These are phyloP conservation scores for Coracias cyanogaster DNA, from an alignment of 2,797 vertebrate species.

Conservation along the genomic window DNA sequence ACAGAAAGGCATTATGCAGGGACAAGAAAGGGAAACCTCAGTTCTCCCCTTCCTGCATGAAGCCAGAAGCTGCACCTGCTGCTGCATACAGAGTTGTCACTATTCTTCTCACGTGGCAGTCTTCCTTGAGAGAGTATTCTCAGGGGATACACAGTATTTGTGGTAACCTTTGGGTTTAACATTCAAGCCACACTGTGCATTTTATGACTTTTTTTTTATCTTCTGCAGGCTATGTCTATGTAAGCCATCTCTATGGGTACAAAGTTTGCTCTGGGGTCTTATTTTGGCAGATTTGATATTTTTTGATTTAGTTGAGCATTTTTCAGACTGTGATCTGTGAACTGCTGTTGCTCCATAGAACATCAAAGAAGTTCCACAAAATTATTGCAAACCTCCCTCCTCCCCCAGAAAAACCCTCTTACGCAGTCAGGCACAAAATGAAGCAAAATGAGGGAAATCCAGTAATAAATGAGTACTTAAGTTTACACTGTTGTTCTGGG, in stretches of 20 bases:
- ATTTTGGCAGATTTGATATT: neutral
- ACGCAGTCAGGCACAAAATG: neutral
- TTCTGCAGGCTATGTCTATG: neutral
- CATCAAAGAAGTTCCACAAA: neutral
- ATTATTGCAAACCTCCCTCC: neutral
- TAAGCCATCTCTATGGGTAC: neutral
- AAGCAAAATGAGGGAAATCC: neutral
- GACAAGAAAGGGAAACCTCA: neutral
- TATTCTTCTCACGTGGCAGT: neutral
- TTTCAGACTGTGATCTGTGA: neutral
- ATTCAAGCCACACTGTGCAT: neutral
- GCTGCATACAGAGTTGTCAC: neutral
- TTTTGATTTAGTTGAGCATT: neutral
- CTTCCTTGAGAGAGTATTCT: neutral
- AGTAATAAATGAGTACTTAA: neutral
- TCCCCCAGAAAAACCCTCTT: rapidly evolving
- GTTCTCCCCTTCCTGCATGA: neutral
- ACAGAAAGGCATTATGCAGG: rapidly evolving
- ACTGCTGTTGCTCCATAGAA: neutral
- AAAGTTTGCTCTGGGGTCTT: neutral
- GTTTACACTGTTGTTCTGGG: neutral
- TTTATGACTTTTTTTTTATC: neutral
- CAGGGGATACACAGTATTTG: neutral
- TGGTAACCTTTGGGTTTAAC: neutral
- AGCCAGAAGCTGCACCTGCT: neutral